Conservation (phyloP, 2,113 vertebrate species). For the Pachycephala philippinensis region DNA sequence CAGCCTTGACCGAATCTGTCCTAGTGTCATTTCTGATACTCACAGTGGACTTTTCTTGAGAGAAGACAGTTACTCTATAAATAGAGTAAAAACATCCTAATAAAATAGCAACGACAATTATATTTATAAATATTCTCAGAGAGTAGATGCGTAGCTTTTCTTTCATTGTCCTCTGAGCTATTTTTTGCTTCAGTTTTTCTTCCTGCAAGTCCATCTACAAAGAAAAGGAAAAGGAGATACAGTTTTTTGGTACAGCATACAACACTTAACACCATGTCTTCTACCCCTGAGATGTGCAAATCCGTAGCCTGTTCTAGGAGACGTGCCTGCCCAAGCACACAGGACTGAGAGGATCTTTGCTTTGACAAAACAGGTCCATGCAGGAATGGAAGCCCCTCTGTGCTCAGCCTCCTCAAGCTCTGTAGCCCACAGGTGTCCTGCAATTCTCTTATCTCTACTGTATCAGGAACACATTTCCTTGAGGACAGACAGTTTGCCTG, state of each 20-base stretch:
- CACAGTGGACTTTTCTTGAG: conserved; percentile 76
- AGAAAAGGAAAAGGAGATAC: neutral
- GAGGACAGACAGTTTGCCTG: neutral
- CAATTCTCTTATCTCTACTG: neutral
- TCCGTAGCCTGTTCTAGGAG: neutral
- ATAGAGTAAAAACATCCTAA: conserved; percentile 88
- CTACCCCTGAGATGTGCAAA: neutral
- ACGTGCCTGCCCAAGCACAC: neutral
- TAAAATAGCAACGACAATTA: conserved; percentile 81
- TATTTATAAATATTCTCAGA: conserved; percentile 83
- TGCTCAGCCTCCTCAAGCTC: neutral
- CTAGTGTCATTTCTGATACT: neutral
- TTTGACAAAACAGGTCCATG: neutral
- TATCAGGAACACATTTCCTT: neutral
- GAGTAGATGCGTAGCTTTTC: conserved; percentile 85
- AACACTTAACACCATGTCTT: neutral
- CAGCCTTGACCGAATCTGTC: neutral
- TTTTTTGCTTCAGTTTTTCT: conserved; percentile 86
- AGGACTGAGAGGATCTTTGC: neutral
- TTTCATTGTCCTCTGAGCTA: conserved; percentile 77
- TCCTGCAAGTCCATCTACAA: conserved; percentile 90
- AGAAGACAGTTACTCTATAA: conserved; percentile 86
- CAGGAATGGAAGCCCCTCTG: neutral
- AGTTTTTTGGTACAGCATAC: neutral
- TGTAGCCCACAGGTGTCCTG: neutral